These are phyloP conservation scores for Plusia festucae DNA, from an alignment of 2,888 invertebrate genomes.

Conservation along the genomic window DNA sequence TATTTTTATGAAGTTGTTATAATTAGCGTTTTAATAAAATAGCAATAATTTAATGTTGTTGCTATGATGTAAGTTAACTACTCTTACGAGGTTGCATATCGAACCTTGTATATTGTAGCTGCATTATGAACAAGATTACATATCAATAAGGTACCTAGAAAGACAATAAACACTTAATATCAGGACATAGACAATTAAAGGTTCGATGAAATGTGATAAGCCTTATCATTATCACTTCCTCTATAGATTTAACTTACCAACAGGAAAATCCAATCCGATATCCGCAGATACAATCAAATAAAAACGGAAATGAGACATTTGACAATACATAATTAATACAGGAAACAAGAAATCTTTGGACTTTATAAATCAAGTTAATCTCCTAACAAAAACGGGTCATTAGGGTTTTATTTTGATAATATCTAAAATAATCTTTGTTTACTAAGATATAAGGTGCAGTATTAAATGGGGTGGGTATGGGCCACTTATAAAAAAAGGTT, in stretches of 20 bases:
- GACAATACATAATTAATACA: slow-evolving; percentile 22
- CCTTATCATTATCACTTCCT: slow-evolving; percentile 44
- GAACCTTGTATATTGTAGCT: no score
- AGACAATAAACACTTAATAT: background rate
- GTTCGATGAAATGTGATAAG: slow-evolving; percentile 29
- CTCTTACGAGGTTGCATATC: no score
- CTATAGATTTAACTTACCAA: slow-evolving; percentile 11
- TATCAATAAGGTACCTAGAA: no score
- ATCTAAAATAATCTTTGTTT: slow-evolving; percentile 15
- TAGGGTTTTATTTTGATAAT: background rate
- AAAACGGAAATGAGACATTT: slow-evolving; percentile 29
- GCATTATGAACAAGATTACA: no score
- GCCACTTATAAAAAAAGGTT: slow-evolving; percentile 34
- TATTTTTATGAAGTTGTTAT: no score
- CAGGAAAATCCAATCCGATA: slow-evolving; percentile 44
- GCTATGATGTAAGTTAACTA: no score
- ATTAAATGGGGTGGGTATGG: background rate
- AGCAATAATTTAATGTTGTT: no score
- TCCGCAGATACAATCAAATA: slow-evolving; percentile 33
- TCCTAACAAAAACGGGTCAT: slow-evolving; percentile 29
- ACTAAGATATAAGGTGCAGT: slow-evolving; percentile 18
- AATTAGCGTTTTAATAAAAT: no score
- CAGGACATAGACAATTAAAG: slow-evolving; percentile 15
- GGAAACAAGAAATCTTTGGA: slow-evolving; percentile 33
- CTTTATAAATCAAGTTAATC: slow-evolving; percentile 33